Evolutionary conservation across 2,113 vertebrate species (phyloP).

Genomic region (Alces alces): DNA sequence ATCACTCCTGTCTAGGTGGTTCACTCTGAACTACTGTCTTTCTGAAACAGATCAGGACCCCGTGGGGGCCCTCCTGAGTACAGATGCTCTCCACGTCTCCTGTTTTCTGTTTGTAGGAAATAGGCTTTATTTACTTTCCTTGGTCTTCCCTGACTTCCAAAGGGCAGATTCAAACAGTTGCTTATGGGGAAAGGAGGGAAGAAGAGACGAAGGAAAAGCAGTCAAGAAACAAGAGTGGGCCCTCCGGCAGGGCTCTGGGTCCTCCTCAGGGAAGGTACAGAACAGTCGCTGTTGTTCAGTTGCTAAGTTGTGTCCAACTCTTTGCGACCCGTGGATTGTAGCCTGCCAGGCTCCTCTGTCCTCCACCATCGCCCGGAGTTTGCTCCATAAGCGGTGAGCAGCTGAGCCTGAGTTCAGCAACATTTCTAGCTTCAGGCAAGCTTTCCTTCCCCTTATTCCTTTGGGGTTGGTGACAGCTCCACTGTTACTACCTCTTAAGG

Average conservation of each 20-base stretch:
- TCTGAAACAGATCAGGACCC: background rate
- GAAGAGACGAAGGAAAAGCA: background rate
- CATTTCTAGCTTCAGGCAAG: background rate
- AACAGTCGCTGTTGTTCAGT: background rate
- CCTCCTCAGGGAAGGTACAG: background rate
- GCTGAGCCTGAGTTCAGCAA: background rate
- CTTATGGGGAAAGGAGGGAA: background rate
- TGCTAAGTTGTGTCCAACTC: background rate
- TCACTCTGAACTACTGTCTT: too few relatives aligned
- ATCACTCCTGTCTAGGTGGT: background rate
- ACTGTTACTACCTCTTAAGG: background rate
- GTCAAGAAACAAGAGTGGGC: background rate
- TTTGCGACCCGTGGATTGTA: background rate
- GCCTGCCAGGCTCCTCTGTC: background rate
- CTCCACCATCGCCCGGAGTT: background rate
- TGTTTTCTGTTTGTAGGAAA: background rate
- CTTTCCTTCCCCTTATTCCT: background rate
- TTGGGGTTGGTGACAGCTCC: background rate
- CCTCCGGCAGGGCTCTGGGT: accelerated
- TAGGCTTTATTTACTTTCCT: background rate
- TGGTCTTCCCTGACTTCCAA: background rate
- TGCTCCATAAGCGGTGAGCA: background rate
- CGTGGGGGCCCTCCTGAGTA: background rate
- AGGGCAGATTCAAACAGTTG: background rate
- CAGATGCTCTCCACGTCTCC: background rate